Evolutionary conservation across 53 echinoderm and acorn worm genomes (phyloP).

Genomic region (Holothuria scabra): DNA sequence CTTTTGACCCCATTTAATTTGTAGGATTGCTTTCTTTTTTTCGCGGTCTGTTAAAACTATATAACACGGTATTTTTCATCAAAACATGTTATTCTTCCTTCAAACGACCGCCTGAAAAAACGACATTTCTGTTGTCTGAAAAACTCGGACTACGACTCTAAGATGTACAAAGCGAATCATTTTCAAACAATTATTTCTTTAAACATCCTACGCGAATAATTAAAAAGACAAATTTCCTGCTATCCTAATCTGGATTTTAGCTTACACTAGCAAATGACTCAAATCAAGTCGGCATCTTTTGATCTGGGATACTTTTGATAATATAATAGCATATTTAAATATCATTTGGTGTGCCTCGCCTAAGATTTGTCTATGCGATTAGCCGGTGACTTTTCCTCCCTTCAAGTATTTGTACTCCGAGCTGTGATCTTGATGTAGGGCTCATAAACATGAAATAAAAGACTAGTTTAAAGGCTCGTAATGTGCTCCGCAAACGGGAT

Average conservation of each 20-base stretch:
- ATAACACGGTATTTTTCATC: too few relatives aligned
- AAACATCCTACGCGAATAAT: constrained; percentile 11
- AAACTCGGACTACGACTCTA: too few relatives aligned
- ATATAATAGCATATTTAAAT: constrained; percentile 29
- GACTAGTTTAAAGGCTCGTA: constrained; percentile 5
- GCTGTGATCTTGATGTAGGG: not conserved
- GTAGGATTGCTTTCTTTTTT: too few relatives aligned
- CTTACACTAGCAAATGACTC: constrained; percentile 8
- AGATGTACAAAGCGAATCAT: too few relatives aligned
- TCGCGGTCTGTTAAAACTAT: too few relatives aligned
- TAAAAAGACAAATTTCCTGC: not conserved
- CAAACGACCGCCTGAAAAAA: too few relatives aligned
- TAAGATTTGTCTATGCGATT: not conserved
- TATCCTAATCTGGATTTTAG: constrained; percentile 31
- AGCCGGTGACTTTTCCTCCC: too few relatives aligned
- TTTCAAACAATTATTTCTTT: constrained; percentile 27
- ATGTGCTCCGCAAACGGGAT: not conserved
- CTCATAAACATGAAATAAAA: not conserved
- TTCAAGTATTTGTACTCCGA: constrained; percentile 21
- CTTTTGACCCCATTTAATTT: too few relatives aligned
- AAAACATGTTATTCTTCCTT: too few relatives aligned
- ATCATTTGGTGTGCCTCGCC: not conserved
- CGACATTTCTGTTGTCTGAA: too few relatives aligned
- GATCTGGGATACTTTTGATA: not conserved
- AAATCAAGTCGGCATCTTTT: constrained; percentile 6